Percentiles rank a stretch among this genome's conserved stretches.
These are phyloP conservation scores for Neodiprion virginianus DNA, from an alignment of 1,140 invertebrate species.

Conservation along the genomic window DNA sequence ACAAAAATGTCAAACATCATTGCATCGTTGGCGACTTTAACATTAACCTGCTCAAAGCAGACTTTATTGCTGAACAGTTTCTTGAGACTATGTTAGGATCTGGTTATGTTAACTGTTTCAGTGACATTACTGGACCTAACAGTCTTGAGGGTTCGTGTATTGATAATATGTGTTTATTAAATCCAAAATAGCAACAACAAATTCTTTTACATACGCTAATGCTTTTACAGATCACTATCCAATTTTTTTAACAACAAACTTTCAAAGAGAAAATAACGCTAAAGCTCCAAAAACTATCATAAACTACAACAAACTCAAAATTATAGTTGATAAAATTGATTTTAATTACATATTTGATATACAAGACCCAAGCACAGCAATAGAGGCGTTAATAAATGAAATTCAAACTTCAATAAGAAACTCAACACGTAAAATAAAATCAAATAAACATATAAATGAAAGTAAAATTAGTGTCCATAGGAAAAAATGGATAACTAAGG, in stretches of 20 bases:
- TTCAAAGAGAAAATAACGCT: neutral
- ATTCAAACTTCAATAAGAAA: neutral
- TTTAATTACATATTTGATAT: neutral
- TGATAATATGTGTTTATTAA: neutral
- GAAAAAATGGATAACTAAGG: neutral
- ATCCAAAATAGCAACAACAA: neutral
- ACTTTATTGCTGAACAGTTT: neutral
- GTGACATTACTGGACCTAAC: neutral
- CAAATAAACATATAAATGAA: neutral
- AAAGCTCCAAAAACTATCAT: neutral
- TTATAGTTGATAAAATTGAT: neutral
- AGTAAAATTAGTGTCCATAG: neutral
- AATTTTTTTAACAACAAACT: neutral
- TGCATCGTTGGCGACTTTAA: neutral
- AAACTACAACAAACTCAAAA: slow-evolving; percentile 1
- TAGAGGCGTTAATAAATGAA: neutral
- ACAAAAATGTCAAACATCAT: neutral
- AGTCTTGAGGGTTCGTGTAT: neutral
- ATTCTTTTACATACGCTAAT: neutral
- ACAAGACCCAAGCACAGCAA: neutral
- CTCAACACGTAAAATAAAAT: neutral
- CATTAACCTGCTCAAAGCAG: neutral
- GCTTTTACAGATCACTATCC: neutral
- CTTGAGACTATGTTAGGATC: neutral
- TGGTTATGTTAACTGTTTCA: neutral